Evolutionary conservation across 2,797 vertebrate genomes (phyloP).

Genomic region (Spizella passerina): DNA sequence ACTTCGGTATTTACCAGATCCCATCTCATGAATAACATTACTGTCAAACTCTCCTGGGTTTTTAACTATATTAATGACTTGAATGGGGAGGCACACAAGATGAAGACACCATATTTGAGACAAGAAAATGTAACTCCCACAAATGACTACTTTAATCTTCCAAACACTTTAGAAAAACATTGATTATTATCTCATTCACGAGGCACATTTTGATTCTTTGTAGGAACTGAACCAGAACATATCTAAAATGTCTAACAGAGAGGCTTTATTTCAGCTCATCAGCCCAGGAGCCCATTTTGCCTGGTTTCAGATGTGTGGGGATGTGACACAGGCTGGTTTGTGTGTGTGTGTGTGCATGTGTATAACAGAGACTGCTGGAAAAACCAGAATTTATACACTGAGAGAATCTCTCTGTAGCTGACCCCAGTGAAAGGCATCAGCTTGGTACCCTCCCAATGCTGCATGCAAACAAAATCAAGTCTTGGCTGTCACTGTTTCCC

Average conservation of each 20-base stretch:
- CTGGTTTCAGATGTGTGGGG: fast-evolving
- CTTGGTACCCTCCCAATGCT: not conserved
- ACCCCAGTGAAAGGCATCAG: not conserved
- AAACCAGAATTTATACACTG: fast-evolving
- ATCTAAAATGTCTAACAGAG: not conserved
- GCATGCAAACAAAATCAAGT: not conserved
- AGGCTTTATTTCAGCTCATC: not conserved
- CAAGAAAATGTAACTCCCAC: not conserved
- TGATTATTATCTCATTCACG: not conserved
- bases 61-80: not conserved
- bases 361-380: not conserved
- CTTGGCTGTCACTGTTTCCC: not conserved
- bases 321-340: fast-evolving
- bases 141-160: not conserved
- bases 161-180: not conserved
- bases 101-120: not conserved
- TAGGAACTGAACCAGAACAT: not conserved
- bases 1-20: not conserved
- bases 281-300: not conserved
- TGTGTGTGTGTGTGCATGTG: fast-evolving
- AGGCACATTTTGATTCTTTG: not conserved
- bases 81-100: not conserved
- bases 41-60: not conserved
- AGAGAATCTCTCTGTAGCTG: not conserved
- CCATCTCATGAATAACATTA: not conserved